A percentile compares a stretch with the other conserved stretches of the same genome.
Conservation (phyloP, 1,140 invertebrate genomes). For the Apis dorsata region DNA sequence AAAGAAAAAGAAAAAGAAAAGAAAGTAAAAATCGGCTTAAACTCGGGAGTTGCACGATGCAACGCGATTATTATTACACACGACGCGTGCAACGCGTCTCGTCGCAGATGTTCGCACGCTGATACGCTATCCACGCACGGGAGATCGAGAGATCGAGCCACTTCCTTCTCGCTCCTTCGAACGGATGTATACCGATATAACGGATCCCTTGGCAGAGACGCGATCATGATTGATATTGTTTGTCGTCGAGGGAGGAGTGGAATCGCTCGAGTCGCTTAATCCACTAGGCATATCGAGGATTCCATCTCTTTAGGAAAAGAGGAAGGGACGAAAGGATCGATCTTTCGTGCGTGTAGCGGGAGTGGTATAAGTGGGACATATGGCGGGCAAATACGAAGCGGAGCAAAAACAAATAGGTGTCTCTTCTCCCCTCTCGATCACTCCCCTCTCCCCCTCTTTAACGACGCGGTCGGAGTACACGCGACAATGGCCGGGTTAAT, state of each 20-base stretch:
- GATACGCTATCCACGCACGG: neutral
- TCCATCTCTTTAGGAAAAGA: neutral
- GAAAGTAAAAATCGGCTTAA: neutral
- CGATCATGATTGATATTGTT: constrained; percentile 61
- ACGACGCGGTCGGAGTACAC: constrained; percentile 54
- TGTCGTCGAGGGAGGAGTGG: constrained; percentile 23
- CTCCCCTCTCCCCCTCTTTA: constrained; percentile 37
- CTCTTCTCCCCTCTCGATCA: constrained; percentile 22
- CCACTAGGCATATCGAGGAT: constrained; percentile 1
- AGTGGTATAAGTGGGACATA: constrained; percentile 57
- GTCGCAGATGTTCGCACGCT: constrained; percentile 33
- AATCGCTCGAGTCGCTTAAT: constrained; percentile 17
- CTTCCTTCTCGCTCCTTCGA: no score
- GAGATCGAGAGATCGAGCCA: no score
- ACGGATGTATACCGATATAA: no score
- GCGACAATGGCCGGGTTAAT: constrained; percentile 72
- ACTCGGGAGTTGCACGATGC: neutral
- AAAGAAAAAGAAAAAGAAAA: neutral
- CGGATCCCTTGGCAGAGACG: constrained; percentile 11
- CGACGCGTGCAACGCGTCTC: neutral
- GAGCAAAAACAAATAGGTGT: constrained; percentile 68
- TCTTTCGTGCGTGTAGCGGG: neutral
- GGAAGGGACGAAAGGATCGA: constrained; percentile 28
- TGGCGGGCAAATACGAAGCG: constrained; percentile 63
- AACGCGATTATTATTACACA: neutral